These are phyloP conservation scores for Drosophila malerkotliana DNA, from an alignment of 1,140 invertebrate species.

Conservation along the genomic window DNA sequence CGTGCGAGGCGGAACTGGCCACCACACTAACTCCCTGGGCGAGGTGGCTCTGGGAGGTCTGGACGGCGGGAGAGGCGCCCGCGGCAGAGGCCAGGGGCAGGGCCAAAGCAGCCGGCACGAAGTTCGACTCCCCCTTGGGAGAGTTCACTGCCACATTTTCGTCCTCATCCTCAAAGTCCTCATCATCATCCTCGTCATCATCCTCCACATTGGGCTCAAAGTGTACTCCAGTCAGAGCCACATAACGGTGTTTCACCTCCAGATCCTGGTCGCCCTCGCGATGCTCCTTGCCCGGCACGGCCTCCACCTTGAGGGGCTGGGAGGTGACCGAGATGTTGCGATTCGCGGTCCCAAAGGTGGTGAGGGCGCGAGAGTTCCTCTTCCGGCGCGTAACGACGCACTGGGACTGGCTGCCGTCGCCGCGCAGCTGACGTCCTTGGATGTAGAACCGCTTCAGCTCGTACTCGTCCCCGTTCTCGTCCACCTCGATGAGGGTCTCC, in stretches of 20 bases:
- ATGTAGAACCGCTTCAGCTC: slow-evolving; percentile 76
- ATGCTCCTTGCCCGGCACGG: slow-evolving; percentile 38
- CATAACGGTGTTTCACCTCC: slow-evolving; percentile 49
- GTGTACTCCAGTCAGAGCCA: slow-evolving; percentile 54
- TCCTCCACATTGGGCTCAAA: slow-evolving; percentile 27
- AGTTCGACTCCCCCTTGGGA: slow-evolving; percentile 5
- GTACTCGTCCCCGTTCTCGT: slow-evolving; percentile 77
- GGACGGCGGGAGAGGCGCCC: neutral
- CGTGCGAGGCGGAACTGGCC: slow-evolving; percentile 57
- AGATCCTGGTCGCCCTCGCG: slow-evolving; percentile 28
- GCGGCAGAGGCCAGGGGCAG: slow-evolving; percentile 24
- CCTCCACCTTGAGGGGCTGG: slow-evolving; percentile 45
- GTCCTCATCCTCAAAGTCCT: slow-evolving; percentile 2
- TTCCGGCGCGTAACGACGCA: slow-evolving; percentile 74
- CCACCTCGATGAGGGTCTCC: slow-evolving; percentile 74
- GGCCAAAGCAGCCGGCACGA: slow-evolving; percentile 51
- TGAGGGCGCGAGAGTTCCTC: slow-evolving; percentile 18
- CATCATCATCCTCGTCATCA: slow-evolving; percentile 13
- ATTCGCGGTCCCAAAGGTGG: neutral
- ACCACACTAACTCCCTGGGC: slow-evolving; percentile 60
- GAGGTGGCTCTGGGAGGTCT: slow-evolving; percentile 10
- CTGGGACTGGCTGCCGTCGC: slow-evolving; percentile 70
- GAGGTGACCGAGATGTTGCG: slow-evolving; percentile 41
- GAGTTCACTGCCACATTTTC: neutral
- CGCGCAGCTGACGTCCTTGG: slow-evolving; percentile 67